These are phyloP conservation scores for Drosophila dives DNA, from an alignment of 2,888 invertebrate genomes.

Conservation along the genomic window DNA sequence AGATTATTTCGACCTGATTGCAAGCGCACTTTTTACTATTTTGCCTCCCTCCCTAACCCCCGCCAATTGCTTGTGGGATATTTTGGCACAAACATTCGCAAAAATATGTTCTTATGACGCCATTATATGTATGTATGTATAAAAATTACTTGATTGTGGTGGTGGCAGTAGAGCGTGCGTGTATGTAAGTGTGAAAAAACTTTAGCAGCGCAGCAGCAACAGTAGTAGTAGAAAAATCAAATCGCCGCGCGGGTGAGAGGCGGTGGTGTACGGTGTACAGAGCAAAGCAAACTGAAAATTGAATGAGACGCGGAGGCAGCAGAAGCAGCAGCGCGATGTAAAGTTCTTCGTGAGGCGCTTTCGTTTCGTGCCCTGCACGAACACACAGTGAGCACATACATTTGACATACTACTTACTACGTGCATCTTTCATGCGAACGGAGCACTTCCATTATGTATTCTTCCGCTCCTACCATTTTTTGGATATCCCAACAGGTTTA, in stretches of 20 bases:
- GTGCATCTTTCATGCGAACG: constrained; percentile 16
- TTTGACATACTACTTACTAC: constrained; percentile 17
- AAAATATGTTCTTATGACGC: constrained; percentile 77
- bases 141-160: constrained; percentile 73
- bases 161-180: constrained; percentile 48
- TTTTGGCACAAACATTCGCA: constrained; percentile 65
- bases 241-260: constrained; percentile 82
- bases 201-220: constrained; percentile 66
- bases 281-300: constrained; percentile 81
- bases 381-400: constrained; percentile 44
- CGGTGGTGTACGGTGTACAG: constrained; percentile 79
- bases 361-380: constrained; percentile 66
- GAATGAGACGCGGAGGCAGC: constrained; percentile 79
- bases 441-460: constrained; percentile 6
- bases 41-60: constrained; percentile 19
- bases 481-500: constrained; percentile 3
- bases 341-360: constrained; percentile 71
- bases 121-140: constrained; percentile 69
- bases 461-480: not conserved
- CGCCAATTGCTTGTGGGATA: constrained; percentile 22
- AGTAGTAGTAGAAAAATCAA: constrained; percentile 79
- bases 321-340: constrained; percentile 72
- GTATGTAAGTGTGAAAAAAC: constrained; percentile 55
- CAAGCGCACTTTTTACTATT: constrained; percentile 30
- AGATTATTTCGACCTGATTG: constrained; percentile 35